These are phyloP conservation scores for Branchipolynoe longqiensis DNA, from an alignment of 2,888 invertebrate genomes.

Conservation along the genomic window DNA sequence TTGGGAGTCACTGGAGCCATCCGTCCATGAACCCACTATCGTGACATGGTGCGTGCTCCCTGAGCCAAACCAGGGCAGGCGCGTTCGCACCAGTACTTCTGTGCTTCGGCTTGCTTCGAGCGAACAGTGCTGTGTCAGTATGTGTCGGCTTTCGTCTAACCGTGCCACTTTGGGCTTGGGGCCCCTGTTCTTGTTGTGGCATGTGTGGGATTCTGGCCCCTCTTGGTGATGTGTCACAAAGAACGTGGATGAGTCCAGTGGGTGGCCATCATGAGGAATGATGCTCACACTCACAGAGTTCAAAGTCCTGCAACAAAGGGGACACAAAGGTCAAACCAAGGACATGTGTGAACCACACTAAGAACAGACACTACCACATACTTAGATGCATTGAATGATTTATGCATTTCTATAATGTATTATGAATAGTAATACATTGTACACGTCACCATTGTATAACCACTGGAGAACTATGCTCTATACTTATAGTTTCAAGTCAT, in stretches of 20 bases:
- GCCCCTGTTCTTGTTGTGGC: neutral
- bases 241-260: neutral
- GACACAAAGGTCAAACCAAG: too few species aligned
- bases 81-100: neutral
- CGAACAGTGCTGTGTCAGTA: neutral
- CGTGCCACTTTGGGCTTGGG: neutral
- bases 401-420: too few species aligned
- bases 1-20: neutral
- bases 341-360: too few species aligned
- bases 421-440: too few species aligned
- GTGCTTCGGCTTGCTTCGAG: neutral
- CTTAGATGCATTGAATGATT: too few species aligned
- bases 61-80: neutral
- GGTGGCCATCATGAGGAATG: neutral
- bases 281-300: neutral
- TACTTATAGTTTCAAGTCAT: too few species aligned
- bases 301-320: neutral
- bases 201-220: neutral
- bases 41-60: neutral
- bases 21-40: neutral
- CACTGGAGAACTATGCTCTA: too few species aligned
- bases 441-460: too few species aligned
- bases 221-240: neutral
- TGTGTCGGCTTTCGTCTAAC: neutral
- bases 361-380: too few species aligned